phyloP scores from a whole-genome alignment of 2,888 invertebrate genomes.

The Andricus quercusramuli region DNA sequence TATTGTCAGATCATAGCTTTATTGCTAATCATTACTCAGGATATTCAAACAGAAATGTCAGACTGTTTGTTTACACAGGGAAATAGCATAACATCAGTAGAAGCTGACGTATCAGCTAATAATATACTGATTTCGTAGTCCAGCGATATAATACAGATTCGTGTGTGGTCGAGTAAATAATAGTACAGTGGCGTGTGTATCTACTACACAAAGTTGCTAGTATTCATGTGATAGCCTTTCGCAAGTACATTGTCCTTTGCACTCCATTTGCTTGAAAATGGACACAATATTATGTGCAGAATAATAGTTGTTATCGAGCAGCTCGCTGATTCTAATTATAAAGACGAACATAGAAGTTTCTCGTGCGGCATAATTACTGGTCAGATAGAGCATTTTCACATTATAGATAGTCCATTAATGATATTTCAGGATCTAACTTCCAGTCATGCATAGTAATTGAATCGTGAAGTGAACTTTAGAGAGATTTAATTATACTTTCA shows the following conservation, averaged over 20 bases:
- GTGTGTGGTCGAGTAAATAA: slow-evolving; percentile 7
- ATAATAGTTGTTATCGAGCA: neutral
- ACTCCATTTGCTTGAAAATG: slow-evolving; percentile 3
- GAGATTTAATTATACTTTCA: neutral
- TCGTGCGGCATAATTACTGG: neutral
- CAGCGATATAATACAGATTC: neutral
- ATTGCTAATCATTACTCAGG: neutral
- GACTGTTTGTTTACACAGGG: neutral
- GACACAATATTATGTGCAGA: neutral
- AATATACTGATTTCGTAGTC: slow-evolving; percentile 68
- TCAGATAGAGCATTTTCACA: neutral
- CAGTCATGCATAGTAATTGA: neutral
- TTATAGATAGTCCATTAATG: neutral
- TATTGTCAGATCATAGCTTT: neutral
- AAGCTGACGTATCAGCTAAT: slow-evolving; percentile 60
- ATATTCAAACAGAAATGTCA: neutral
- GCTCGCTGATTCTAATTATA: neutral
- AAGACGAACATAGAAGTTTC: slow-evolving; percentile 2
- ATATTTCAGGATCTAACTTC: neutral
- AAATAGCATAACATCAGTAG: slow-evolving; percentile 38
- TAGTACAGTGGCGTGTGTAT: neutral
- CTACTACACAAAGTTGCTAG: neutral
- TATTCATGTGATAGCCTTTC: neutral
- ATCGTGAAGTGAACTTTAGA: neutral
- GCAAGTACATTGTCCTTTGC: slow-evolving; percentile 3